Conservation (phyloP, 2,113 vertebrate genomes). For the Meleagris gallopavo region DNA sequence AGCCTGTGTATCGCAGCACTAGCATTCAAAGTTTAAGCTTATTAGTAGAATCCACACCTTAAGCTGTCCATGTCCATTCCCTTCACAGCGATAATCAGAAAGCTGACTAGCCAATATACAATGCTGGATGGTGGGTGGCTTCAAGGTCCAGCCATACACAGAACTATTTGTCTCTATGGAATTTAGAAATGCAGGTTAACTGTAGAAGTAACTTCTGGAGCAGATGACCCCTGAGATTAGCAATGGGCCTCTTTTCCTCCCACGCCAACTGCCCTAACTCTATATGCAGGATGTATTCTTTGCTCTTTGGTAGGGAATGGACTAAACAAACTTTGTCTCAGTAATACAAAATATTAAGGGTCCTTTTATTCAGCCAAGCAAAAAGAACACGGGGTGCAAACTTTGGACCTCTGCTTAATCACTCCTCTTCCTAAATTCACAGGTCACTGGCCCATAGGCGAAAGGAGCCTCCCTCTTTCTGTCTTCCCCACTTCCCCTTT, state of each 20-base stretch:
- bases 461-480: neutral
- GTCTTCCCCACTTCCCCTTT: neutral
- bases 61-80: neutral
- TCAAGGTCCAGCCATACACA: neutral
- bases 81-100: neutral
- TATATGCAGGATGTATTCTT: neutral
- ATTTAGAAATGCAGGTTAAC: neutral
- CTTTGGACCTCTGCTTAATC: neutral
- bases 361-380: neutral
- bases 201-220: neutral
- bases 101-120: neutral
- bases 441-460: neutral
- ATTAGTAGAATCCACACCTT: neutral
- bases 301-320: neutral
- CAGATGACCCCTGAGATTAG: neutral
- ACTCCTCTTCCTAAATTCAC: neutral
- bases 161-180: neutral
- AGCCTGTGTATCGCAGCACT: neutral
- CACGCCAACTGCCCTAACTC: neutral
- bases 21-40: neutral
- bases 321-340: neutral
- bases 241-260: neutral
- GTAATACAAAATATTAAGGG: neutral
- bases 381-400: neutral
- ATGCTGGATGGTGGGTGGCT: rapidly evolving